Evolutionary conservation across 2,113 vertebrate genomes (phyloP).

Genomic region (Syrmaticus mikado): DNA sequence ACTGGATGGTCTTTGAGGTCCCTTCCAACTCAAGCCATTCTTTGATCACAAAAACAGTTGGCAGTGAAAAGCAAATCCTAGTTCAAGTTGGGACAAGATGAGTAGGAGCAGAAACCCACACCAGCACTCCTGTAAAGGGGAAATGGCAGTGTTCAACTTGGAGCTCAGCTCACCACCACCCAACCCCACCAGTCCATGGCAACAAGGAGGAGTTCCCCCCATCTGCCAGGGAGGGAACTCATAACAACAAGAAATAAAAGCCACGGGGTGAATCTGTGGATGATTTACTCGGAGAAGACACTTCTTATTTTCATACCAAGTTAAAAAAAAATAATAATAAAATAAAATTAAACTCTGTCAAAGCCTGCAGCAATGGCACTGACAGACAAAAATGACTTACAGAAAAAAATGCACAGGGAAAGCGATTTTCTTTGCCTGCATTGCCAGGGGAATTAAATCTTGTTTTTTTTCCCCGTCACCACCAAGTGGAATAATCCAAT

Average conservation of each 20-base stretch:
- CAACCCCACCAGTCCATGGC: background rate
- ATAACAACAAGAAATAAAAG: slow-evolving; percentile 2
- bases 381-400: slow-evolving; percentile 66
- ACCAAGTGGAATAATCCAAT: slow-evolving; percentile 79
- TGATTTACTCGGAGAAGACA: slow-evolving; percentile 19
- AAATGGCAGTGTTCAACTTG: background rate
- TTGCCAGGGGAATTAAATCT: slow-evolving; percentile 78
- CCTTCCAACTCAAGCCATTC: too few relatives aligned
- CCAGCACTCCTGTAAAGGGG: background rate
- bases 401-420: slow-evolving; percentile 21
- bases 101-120: background rate
- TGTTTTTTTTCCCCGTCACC: slow-evolving; percentile 68
- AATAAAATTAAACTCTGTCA: background rate
- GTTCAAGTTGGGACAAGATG: background rate
- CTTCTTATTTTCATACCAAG: background rate
- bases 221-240: background rate
- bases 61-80: background rate
- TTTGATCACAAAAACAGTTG: background rate
- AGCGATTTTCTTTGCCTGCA: slow-evolving; percentile 75
- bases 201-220: background rate
- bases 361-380: slow-evolving; percentile 28
- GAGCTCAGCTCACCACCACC: background rate
- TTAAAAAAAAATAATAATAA: background rate
- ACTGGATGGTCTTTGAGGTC: too few relatives aligned
- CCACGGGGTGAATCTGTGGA: background rate